Conservation (phyloP, 1,140 invertebrate species). For the Hetaerina americana region DNA sequence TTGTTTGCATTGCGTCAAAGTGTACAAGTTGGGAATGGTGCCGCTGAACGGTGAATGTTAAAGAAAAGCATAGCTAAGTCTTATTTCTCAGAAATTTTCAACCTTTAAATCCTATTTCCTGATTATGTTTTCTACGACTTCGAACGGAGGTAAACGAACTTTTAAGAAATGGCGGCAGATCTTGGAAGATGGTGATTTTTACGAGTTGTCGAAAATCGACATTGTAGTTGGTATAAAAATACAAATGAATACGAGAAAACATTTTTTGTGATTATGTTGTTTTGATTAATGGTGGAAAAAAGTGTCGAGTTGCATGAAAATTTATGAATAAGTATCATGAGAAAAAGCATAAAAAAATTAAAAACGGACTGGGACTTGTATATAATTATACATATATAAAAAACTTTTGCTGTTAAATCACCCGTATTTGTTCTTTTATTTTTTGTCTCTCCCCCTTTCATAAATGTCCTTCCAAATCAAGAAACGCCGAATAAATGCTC, state of each 20-base stretch:
- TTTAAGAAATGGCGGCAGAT: neutral
- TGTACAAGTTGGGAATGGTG: too few relatives aligned
- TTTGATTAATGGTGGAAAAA: neutral
- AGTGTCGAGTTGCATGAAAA: neutral
- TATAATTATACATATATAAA: constrained; percentile 1
- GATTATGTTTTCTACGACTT: too few relatives aligned
- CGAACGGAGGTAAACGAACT: neutral
- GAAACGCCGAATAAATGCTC: too few relatives aligned
- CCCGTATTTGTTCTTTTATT: too few relatives aligned
- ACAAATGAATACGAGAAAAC: neutral
- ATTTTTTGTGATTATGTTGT: neutral
- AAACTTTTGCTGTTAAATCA: neutral
- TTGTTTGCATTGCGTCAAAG: too few relatives aligned
- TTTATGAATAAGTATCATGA: neutral
- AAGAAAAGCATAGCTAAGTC: too few relatives aligned
- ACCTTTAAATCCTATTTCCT: too few relatives aligned
- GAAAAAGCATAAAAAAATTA: neutral
- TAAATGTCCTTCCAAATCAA: too few relatives aligned
- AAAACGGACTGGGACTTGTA: neutral
- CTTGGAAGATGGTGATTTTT: neutral
- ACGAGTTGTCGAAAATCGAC: neutral
- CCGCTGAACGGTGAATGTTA: too few relatives aligned
- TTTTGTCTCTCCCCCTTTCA: too few relatives aligned
- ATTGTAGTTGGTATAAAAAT: too few relatives aligned
- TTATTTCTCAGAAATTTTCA: too few relatives aligned